Evolutionary conservation across 2,888 invertebrate species (phyloP).

Genomic region (Ramazzottius varieornatus): DNA sequence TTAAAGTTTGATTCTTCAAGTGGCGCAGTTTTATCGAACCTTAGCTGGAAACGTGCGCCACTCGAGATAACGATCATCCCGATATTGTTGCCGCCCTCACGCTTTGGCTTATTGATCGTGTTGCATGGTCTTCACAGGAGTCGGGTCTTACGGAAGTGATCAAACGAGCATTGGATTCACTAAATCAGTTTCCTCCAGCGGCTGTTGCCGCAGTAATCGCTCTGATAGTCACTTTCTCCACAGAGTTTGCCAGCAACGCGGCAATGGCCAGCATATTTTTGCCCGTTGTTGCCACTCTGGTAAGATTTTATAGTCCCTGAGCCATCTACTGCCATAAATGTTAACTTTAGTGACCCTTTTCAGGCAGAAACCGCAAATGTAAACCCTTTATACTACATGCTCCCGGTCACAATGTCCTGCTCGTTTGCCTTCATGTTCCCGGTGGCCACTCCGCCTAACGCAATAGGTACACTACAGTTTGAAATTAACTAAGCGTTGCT

Average conservation of each 20-base stretch:
- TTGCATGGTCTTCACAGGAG: no score
- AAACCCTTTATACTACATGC: constrained; percentile 7
- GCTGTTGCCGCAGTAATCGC: neutral
- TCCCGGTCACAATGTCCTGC: constrained; percentile 12
- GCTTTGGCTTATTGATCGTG: no score
- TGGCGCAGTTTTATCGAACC: no score
- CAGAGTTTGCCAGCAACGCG: neutral
- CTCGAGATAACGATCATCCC: no score
- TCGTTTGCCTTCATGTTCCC: constrained; percentile 15
- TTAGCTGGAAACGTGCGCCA: no score
- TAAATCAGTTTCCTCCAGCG: neutral
- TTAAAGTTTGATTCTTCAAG: no score
- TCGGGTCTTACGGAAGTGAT: neutral
- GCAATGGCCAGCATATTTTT: neutral
- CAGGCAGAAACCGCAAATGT: constrained; percentile 5
- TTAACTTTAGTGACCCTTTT: neutral
- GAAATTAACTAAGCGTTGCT: neutral
- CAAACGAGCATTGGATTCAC: neutral
- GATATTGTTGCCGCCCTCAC: no score
- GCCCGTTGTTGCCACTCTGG: neutral
- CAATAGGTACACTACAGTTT: constrained; percentile 8
- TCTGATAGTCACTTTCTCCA: neutral
- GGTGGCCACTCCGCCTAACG: constrained; percentile 14
- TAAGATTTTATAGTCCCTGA: neutral
- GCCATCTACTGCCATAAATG: neutral